Evolutionary conservation across 2,888 invertebrate species (phyloP), one percentile per base, ranked within the genome.

Genomic region (Lathronympha strigana): DNA sequence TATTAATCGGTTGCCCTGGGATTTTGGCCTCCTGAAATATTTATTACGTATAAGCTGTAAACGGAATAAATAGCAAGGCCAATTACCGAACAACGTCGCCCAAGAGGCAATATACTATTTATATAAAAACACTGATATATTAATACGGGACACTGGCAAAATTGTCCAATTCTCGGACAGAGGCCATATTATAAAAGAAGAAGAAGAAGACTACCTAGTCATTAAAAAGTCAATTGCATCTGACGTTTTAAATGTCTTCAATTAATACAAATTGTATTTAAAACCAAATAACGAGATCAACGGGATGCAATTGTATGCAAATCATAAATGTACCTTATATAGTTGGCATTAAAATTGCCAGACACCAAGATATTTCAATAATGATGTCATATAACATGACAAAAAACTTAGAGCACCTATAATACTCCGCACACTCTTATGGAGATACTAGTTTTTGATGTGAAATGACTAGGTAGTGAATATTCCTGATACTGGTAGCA

Each of bases 261-360:
- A 57, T 57, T 43, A 13, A 55, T 11, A 43, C 25, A 19, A 53
- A 36, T 36, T 53, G 13, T 31, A 31, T 8, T 21, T 13, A 21
- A 9, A 6, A 15, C 31, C 31, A 31, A 31, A 40, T 40, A 53
- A 53, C 28, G 15, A n/a, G 33, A 53, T 36, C 21, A 21, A 53
- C 53, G 1, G 21, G 53, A 19, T 51, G 15, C 53, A 53, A 53
- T 53, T 53, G 33, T 53, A 53, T 53, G 53, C 36, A 53, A 53
- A 53, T 36, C 13, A n/a, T 33, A 33, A 33, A 33, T 51, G 31
- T 25, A n/a, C 4, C n/a, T 31, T 6, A 50, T 50, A 47, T 15
- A 45, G 21, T 9, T 19, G 36, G 21, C 36, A 53, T 53, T 53
- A 53, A 53, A 53, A 53, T 53, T 23, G 53, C 8, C 53, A 53